Percentiles rank a stretch among this genome's conserved stretches.
phyloP scores from a whole-genome alignment of 2,888 invertebrate species.

The Rutpela maculata region DNA sequence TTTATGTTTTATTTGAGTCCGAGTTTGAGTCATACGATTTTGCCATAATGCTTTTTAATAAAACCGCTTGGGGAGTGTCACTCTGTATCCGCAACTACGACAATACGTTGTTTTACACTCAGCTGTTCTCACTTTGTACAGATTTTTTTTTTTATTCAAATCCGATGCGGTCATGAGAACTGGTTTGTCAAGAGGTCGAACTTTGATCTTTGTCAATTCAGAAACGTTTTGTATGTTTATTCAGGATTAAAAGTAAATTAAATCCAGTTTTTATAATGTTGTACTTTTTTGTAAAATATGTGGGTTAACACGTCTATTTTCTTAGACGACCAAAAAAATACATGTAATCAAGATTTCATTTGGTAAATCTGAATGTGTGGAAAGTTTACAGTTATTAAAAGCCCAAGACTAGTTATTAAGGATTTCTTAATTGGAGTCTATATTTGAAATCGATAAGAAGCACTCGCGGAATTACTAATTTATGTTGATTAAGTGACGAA shows the following conservation, averaged over 20 bases:
- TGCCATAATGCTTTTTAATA: not conserved
- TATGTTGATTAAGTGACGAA: not conserved
- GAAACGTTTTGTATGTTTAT: not conserved
- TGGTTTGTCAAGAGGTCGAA: conserved; percentile 7
- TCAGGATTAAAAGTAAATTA: conserved; percentile 4
- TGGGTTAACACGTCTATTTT: conserved; percentile 7
- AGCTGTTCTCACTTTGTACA: conserved; percentile 1
- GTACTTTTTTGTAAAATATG: conserved; percentile 2
- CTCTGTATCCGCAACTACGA: not conserved
- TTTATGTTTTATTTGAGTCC: too few species aligned
- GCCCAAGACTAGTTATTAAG: not conserved
- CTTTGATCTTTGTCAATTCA: conserved; percentile 7
- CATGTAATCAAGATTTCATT: not conserved
- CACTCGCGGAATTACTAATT: not conserved
- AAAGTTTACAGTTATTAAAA: conserved; percentile 5
- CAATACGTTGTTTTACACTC: not conserved
- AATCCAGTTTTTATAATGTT: conserved; percentile 4
- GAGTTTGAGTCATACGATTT: too few species aligned
- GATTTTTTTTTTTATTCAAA: not conserved
- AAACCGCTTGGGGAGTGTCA: not conserved
- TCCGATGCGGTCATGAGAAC: not conserved
- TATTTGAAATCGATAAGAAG: not conserved
- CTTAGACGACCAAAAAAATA: conserved; percentile 7
- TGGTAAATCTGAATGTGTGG: conserved; percentile 4
- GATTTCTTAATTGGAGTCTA: not conserved